These are phyloP conservation scores for Telmatochromis brachygnathus DNA, from an alignment of 2,113 vertebrate species.

Conservation along the genomic window DNA sequence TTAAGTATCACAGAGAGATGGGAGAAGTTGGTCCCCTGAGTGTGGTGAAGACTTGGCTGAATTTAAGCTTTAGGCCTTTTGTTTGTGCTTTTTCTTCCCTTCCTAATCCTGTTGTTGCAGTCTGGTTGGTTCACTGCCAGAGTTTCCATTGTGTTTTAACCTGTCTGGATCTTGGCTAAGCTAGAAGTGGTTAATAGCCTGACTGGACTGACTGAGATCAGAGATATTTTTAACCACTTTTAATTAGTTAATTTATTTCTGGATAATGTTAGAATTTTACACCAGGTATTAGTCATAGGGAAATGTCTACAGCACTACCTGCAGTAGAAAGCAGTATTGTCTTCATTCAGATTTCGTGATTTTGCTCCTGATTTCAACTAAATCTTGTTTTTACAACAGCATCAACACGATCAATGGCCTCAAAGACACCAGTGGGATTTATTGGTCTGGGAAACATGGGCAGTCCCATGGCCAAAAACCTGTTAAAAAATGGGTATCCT, in stretches of 20 bases:
- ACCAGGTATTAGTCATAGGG: not conserved
- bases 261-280: not conserved
- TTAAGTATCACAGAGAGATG: not conserved
- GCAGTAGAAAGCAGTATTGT: not conserved
- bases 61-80: not conserved
- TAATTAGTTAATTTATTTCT: not conserved
- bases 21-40: not conserved
- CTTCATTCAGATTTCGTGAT: not conserved
- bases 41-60: not conserved
- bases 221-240: not conserved
- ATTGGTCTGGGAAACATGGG: conserved; percentile 98
- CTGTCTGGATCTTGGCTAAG: conserved; percentile 15
- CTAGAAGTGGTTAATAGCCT: conserved; percentile 21
- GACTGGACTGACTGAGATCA: not conserved
- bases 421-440: conserved; percentile 96
- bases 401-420: conserved; percentile 89
- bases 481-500: conserved; percentile 92
- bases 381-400: conserved; percentile 65
- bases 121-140: not conserved
- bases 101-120: conserved; percentile 23
- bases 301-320: not conserved
- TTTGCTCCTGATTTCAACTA: not conserved
- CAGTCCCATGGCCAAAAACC: conserved; percentile 95
- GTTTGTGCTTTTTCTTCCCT: not conserved
- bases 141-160: conserved; percentile 17